Base-by-base conservation (phyloP, 2,888 invertebrate species). In the Apamea sordens region DNA sequence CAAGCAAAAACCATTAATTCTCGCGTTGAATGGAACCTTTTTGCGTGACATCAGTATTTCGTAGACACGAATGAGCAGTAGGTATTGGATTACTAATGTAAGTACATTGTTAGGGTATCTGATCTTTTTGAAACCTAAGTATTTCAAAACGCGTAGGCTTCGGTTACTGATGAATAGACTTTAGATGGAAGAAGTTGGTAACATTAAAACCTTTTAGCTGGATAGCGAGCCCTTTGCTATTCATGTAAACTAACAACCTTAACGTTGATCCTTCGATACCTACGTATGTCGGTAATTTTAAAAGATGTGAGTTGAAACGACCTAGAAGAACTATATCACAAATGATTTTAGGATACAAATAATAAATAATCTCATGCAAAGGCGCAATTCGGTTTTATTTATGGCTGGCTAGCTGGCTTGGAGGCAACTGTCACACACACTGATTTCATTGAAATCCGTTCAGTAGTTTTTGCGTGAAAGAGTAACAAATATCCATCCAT, bases 1-100 rank as follows among this genome's bases (percentile, higher is more conserved):
- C 84, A 83, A 78, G 74, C 28, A 32, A 76, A 21, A 70, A 74
- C 76, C 78, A 87, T 86, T 84, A 79, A 80, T 86, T 82, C 72
- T 79, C 73, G 28, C 64, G 11, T 53, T 80, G 87, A 82, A 84
- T 68, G 47, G 61, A 71, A 71, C 64, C 61, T 73, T 79, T 80
- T 28, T 50, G 36, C 73, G 68, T 68, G 70, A 71, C 76, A 63
- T 78, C 36, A 67, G 69, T 28, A 50, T 73, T 75, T 44, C 65
- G 59, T 61, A n/a, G 47, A 67, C 77, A 70, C n/a, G 32, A 47
- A 76, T 64, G 13, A 73, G 63, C 41, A 50, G 44, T 32, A 76
- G n/a, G n/a, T n/a, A n/a, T 74, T 59, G 61, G 65, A 80, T 83
- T 69, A 76, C 71, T 44, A 13, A 15, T 67, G n/a, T 53, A 24